A percentile compares a stretch with the other conserved stretches of the same genome.
These are phyloP conservation scores for Strigops habroptila DNA, from an alignment of 2,113 vertebrate genomes.

Conservation along the genomic window DNA sequence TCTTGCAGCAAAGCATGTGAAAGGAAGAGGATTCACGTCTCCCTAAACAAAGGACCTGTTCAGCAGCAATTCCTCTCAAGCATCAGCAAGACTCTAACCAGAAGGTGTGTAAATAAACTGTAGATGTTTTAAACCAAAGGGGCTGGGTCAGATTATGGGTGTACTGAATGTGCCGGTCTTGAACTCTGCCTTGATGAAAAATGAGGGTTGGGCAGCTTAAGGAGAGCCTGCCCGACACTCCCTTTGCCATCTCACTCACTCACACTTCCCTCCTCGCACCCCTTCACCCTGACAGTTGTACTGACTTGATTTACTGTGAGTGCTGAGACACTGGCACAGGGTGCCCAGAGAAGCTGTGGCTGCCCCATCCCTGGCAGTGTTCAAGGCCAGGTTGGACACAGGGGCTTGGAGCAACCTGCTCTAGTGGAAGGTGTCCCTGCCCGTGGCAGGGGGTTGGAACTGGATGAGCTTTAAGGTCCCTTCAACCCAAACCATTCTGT, in stretches of 20 bases:
- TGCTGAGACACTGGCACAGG: background rate
- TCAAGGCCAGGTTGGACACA: background rate
- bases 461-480: background rate
- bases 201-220: background rate
- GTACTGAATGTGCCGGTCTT: background rate
- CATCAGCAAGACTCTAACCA: background rate
- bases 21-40: background rate
- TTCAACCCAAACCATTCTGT: background rate
- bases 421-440: background rate
- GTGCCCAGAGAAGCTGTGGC: background rate
- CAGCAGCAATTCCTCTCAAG: background rate
- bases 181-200: background rate
- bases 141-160: background rate
- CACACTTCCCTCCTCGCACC: background rate
- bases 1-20: background rate
- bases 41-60: background rate
- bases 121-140: background rate
- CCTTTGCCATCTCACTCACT: background rate
- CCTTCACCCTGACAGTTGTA: background rate
- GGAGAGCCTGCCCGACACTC: background rate
- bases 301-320: background rate
- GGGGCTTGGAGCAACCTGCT: background rate
- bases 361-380: background rate
- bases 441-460: background rate
- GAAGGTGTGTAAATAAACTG: background rate